Evolutionary conservation across 2,113 vertebrate genomes (phyloP).

Genomic region (Hypomesus transpacificus): DNA sequence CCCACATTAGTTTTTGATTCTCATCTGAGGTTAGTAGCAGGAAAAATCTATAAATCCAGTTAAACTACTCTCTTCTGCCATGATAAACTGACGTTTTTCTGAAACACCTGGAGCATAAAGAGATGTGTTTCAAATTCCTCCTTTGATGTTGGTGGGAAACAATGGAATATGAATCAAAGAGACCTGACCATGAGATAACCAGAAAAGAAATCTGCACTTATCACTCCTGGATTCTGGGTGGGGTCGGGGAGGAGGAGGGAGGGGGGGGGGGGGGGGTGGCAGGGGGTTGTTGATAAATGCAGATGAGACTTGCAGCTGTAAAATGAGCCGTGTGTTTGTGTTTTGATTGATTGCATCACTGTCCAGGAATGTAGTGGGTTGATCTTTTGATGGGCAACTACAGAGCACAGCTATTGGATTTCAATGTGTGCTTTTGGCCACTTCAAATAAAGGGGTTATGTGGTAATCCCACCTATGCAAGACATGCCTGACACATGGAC

Average conservation of each 20-base stretch:
- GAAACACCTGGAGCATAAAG: constrained; percentile 44
- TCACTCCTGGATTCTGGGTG: constrained; percentile 13
- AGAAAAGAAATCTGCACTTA: constrained; percentile 38
- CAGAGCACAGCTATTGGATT: constrained; percentile 60
- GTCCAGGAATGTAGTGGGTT: constrained; percentile 62
- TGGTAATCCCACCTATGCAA: constrained; percentile 36
- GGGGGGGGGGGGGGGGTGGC: constrained; percentile 2
- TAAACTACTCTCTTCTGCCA: constrained; percentile 35
- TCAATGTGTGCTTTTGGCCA: constrained; percentile 64
- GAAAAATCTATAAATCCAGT: neutral
- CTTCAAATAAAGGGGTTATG: constrained; percentile 39
- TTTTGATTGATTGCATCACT: constrained; percentile 64
- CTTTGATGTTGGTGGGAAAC: constrained; percentile 47
- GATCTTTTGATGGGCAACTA: constrained; percentile 55
- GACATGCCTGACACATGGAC: neutral
- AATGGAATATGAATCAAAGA: constrained; percentile 46
- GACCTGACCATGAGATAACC: constrained; percentile 29
- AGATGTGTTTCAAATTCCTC: constrained; percentile 41
- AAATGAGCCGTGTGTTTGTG: constrained; percentile 38
- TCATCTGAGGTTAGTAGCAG: no score
- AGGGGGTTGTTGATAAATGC: constrained; percentile 24
- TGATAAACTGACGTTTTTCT: constrained; percentile 31
- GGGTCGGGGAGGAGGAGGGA: neutral
- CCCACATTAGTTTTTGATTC: no score
- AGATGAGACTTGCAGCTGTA: constrained; percentile 14